Evolutionary conservation across 1,140 invertebrate species (phyloP).

Genomic region (Pogonus chalceus): DNA sequence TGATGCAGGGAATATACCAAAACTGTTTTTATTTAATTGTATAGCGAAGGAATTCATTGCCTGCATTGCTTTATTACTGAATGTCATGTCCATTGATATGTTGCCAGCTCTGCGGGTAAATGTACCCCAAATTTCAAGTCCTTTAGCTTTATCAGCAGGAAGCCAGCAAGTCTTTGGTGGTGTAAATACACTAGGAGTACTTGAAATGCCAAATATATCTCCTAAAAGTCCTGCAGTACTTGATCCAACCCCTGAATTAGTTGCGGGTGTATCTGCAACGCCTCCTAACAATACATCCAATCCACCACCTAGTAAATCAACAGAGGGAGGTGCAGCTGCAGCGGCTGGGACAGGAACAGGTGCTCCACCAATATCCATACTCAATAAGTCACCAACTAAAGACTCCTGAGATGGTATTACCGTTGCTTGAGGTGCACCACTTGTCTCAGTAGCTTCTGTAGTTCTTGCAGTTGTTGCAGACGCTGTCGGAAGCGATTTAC

Average conservation of each 20-base stretch:
- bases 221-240: conserved; percentile 63
- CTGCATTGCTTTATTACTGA: conserved; percentile 97
- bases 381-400: conserved; percentile 91
- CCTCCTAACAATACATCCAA: conserved; percentile 19
- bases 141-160: conserved; percentile 91
- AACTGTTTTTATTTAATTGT: conserved; percentile 99
- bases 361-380: conserved; percentile 81
- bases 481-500: conserved; percentile 41
- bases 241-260: conserved; percentile 29
- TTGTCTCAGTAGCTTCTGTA: conserved; percentile 36
- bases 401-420: conserved; percentile 87
- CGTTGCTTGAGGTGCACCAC: conserved; percentile 37
- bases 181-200: conserved; percentile 55
- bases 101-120: conserved; percentile 80
- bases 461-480: conserved; percentile 16
- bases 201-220: conserved; percentile 79
- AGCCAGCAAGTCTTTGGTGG: conserved; percentile 87
- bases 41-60: conserved; percentile 93
- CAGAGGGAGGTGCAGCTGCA: conserved; percentile 32
- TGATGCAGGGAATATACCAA: conserved; percentile 79
- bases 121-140: conserved; percentile 94
- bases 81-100: conserved; percentile 92
- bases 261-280: conserved; percentile 22
- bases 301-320: conserved; percentile 58
- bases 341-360: conserved; percentile 40